Conservation (phyloP, 2,113 vertebrate genomes). For the Oryzias melastigma region DNA sequence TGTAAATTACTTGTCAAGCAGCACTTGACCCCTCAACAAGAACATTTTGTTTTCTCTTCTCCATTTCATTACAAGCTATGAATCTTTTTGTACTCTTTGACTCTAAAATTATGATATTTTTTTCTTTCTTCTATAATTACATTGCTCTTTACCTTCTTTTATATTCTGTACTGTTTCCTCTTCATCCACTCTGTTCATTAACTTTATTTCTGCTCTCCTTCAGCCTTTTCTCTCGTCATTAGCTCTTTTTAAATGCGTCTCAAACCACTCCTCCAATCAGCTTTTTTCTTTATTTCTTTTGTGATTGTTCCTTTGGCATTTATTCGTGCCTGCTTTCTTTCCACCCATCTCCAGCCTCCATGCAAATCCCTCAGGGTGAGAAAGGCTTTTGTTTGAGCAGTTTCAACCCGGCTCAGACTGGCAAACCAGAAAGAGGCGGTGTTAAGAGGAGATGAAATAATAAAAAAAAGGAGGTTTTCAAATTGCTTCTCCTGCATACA, state of each 20-base stretch:
- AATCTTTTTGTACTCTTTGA: conserved; percentile 20
- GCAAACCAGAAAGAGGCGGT: conserved; percentile 11
- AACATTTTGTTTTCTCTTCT: too few relatives aligned
- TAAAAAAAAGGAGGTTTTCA: conserved; percentile 39
- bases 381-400: conserved; percentile 29
- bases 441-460: conserved; percentile 53
- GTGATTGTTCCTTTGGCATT: conserved; percentile 19
- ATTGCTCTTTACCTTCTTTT: conserved; percentile 26
- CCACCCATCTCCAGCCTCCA: conserved; percentile 18
- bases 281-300: conserved; percentile 13
- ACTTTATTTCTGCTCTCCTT: conserved; percentile 11
- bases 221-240: conserved; percentile 36
- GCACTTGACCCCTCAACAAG: too few relatives aligned
- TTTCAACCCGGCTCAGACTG: conserved; percentile 20
- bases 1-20: too few relatives aligned
- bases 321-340: conserved; percentile 11
- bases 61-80: too few relatives aligned
- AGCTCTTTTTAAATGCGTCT: conserved; percentile 10
- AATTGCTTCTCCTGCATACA: conserved; percentile 21
- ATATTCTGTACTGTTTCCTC: conserved; percentile 10
- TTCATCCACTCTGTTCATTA: conserved; percentile 34
- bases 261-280: background rate
- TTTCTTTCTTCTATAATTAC: conserved; percentile 52
- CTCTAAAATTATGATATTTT: conserved; percentile 43
- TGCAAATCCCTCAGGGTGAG: conserved; percentile 37